Conservation (phyloP, 1,140 invertebrate genomes). For the Trichonephila inaurata region DNA sequence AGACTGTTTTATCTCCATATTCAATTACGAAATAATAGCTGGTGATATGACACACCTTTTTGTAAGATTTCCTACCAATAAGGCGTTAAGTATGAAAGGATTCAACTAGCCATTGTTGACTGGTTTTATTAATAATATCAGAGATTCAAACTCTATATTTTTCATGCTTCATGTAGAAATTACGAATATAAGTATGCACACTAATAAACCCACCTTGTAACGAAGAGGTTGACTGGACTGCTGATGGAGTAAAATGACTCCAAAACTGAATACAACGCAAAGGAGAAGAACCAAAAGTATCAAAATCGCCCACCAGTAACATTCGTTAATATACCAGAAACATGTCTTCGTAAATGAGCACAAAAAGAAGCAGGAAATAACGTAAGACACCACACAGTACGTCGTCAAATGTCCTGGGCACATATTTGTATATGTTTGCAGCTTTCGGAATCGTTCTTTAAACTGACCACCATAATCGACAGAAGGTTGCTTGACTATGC, state of each 20-base stretch:
- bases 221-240: constrained; percentile 88
- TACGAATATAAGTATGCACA: no score
- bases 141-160: no score
- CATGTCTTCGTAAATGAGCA: constrained; percentile 61
- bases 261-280: constrained; percentile 81
- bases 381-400: constrained; percentile 62
- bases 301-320: constrained; percentile 39
- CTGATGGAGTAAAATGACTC: constrained; percentile 89
- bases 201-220: constrained; percentile 85
- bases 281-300: constrained; percentile 59
- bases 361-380: constrained; percentile 58
- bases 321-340: not conserved
- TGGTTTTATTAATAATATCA: no score
- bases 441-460: constrained; percentile 16
- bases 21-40: no score
- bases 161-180: no score
- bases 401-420: constrained; percentile 65
- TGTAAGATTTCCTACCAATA: no score
- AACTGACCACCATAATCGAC: constrained; percentile 42
- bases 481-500: not conserved
- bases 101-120: no score
- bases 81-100: no score
- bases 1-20: no score
- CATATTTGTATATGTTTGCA: not conserved
- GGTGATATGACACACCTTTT: no score